Evolutionary conservation across 2,113 vertebrate species (phyloP).

Genomic region (Xenus cinereus): DNA sequence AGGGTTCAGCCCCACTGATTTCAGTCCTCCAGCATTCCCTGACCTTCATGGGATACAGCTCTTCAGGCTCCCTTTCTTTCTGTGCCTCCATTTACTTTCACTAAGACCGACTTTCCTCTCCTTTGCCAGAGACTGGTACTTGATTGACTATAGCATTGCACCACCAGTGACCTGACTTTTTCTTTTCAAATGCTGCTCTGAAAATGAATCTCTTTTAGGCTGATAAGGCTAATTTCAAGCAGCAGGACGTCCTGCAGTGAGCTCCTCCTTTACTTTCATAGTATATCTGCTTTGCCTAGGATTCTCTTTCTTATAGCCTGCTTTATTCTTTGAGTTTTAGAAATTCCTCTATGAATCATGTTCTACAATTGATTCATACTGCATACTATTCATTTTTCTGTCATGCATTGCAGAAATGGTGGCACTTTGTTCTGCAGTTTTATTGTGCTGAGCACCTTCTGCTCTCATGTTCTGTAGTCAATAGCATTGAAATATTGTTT

Average conservation of each 20-base stretch:
- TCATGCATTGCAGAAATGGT: background rate
- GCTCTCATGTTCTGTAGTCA: background rate
- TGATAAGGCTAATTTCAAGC: conserved; percentile 40
- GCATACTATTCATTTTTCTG: background rate
- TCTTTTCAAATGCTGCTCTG: conserved; percentile 5
- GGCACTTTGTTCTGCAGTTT: background rate
- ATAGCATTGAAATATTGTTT: background rate
- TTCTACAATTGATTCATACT: background rate
- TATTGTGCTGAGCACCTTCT: background rate
- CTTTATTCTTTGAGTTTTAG: conserved; percentile 2
- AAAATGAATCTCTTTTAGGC: background rate
- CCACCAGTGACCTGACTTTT: background rate
- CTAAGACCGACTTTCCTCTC: background rate
- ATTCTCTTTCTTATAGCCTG: background rate
- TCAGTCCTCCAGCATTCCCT: background rate
- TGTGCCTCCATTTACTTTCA: background rate
- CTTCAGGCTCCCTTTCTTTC: background rate
- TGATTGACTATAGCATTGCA: background rate
- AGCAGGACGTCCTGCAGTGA: background rate
- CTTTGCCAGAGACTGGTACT: background rate
- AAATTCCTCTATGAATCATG: background rate
- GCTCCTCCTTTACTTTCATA: background rate
- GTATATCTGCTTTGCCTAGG: background rate
- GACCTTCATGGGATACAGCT: background rate
- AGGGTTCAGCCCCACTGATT: background rate